phyloP scores from a whole-genome alignment of 37 sponge, comb jelly and placozoan species.

The Oopsacas minuta region DNA sequence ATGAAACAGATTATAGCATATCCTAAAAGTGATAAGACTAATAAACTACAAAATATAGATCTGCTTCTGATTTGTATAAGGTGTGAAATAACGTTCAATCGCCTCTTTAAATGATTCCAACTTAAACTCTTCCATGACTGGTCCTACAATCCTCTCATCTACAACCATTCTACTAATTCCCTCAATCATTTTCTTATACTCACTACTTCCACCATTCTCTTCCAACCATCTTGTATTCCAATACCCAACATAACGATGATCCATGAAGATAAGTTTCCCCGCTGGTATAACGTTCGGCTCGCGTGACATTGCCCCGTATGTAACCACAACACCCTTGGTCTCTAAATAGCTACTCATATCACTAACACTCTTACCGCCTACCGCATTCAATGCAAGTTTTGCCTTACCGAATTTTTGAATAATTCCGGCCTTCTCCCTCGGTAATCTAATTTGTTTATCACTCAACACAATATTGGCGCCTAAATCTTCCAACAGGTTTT shows the following conservation, averaged over 20 bases:
- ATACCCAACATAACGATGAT: conserved; percentile 50
- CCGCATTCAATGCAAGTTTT: conserved; percentile 52
- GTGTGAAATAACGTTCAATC: conserved; percentile 17
- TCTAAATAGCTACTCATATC: conserved; percentile 33
- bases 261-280: conserved; percentile 61
- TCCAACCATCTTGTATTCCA: conserved; percentile 66
- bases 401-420: conserved; percentile 38
- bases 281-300: conserved; percentile 54
- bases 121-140: background rate
- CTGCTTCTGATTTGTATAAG: background rate
- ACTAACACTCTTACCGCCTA: conserved; percentile 66
- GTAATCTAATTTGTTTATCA: background rate
- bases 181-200: conserved; percentile 2
- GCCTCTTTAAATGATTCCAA: background rate
- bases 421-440: background rate
- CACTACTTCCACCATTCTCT: conserved; percentile 34
- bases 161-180: background rate
- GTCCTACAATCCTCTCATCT: background rate
- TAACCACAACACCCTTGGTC: conserved; percentile 48
- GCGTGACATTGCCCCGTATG: conserved; percentile 82
- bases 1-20: too few relatives aligned
- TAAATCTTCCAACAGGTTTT: background rate
- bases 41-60: background rate
- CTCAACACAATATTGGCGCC: conserved; percentile 16
- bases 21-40: background rate